phyloP scores from a whole-genome alignment of 2,797 vertebrate species.

The Geotrypetes seraphini region DNA sequence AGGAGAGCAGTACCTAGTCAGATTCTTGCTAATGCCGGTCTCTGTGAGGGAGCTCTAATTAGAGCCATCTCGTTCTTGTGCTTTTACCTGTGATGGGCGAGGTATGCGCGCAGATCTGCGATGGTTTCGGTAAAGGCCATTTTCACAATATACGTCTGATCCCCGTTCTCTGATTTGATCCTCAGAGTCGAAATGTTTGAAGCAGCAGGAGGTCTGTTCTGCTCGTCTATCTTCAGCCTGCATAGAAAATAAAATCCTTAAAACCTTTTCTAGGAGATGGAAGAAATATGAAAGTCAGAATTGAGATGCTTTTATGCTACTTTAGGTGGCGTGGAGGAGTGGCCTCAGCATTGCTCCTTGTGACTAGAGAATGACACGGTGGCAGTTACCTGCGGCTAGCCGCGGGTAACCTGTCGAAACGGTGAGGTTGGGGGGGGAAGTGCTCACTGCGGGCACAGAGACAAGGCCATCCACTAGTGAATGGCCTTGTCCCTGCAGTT shows the following conservation, averaged over 20 bases:
- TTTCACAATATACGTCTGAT: slow-evolving; percentile 55
- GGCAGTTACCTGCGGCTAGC: no score
- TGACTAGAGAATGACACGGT: no score
- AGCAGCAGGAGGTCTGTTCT: neutral
- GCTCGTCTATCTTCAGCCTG: slow-evolving; percentile 18
- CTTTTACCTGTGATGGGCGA: slow-evolving; percentile 62
- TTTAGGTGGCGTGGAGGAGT: no score
- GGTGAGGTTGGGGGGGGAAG: no score
- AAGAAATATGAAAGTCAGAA: no score
- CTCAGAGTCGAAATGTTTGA: slow-evolving; percentile 47
- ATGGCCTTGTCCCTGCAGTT: no score
- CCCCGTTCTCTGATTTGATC: slow-evolving; percentile 73
- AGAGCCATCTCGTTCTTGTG: neutral
- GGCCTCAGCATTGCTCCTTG: no score
- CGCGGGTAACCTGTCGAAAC: no score
- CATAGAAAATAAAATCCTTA: neutral
- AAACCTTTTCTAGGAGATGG: no score
- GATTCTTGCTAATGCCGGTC: rapidly evolving
- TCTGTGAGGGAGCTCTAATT: neutral
- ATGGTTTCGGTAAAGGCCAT: slow-evolving; percentile 71
- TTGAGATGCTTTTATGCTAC: no score
- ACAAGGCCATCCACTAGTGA: no score
- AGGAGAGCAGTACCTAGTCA: neutral
- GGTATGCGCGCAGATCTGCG: slow-evolving; percentile 61
- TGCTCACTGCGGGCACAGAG: no score